Evolutionary conservation across 2,113 vertebrate genomes (phyloP).

Genomic region (Hemicordylus capensis): DNA sequence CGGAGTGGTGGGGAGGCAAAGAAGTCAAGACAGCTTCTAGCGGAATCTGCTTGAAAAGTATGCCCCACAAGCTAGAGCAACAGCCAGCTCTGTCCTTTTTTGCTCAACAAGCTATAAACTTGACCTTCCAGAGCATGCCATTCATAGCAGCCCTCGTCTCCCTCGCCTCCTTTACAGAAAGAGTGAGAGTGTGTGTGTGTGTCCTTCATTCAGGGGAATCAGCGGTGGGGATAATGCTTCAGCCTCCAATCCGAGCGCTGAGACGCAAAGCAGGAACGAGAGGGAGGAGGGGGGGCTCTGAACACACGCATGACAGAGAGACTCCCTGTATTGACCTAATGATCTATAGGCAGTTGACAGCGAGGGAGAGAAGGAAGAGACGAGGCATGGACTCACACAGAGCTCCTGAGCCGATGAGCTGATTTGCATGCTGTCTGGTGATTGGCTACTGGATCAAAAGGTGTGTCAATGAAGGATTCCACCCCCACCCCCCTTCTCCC

Average conservation of each 20-base stretch:
- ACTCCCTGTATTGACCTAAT: constrained; percentile 3
- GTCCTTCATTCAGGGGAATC: constrained; percentile 30
- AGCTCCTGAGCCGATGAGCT: neutral
- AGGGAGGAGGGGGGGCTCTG: neutral
- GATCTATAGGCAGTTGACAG: constrained; percentile 2
- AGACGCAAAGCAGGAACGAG: neutral
- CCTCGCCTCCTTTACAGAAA: neutral
- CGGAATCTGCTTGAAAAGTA: constrained; percentile 16
- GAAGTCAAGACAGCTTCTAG: neutral
- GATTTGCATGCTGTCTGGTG: constrained; percentile 60
- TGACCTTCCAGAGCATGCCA: constrained; percentile 57
- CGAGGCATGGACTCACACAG: neutral
- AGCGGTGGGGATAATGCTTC: neutral
- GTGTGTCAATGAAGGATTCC: constrained; percentile 41
- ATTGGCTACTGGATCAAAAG: constrained; percentile 54
- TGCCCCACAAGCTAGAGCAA: neutral
- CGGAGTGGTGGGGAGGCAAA: too few relatives aligned
- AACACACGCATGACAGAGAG: constrained; percentile 45
- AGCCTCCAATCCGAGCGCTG: neutral
- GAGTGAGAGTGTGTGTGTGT: neutral
- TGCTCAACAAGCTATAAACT: constrained; percentile 35
- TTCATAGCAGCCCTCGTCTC: constrained; percentile 26
- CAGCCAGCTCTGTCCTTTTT: neutral
- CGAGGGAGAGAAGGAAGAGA: neutral
- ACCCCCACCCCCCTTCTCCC: neutral